phyloP scores from a whole-genome alignment of 2,888 invertebrate species.

The Drosophila melanocephala region DNA sequence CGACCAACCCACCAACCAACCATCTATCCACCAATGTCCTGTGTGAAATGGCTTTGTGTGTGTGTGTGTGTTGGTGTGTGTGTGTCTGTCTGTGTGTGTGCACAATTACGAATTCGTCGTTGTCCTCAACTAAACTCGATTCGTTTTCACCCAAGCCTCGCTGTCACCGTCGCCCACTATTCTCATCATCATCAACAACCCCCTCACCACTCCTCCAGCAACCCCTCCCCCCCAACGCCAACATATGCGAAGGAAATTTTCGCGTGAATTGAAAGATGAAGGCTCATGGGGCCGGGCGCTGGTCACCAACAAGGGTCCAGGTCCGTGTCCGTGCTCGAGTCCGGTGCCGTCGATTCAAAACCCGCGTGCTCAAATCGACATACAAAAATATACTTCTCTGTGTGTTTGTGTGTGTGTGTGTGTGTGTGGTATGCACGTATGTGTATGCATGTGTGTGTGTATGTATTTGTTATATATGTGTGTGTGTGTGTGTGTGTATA shows the following conservation, averaged over 20 bases:
- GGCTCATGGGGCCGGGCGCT: conserved; percentile 69
- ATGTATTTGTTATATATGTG: conserved; percentile 28
- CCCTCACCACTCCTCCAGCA: conserved; percentile 31
- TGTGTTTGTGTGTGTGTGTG: not conserved
- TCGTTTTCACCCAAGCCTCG: conserved; percentile 71
- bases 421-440: conserved; percentile 14
- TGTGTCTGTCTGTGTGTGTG: conserved; percentile 63
- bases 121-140: conserved; percentile 77
- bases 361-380: conserved; percentile 16
- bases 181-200: conserved; percentile 30
- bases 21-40: conserved; percentile 19
- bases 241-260: conserved; percentile 74
- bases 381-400: conserved; percentile 37
- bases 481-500: conserved; percentile 59
- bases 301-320: conserved; percentile 58
- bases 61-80: conserved; percentile 59
- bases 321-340: not conserved
- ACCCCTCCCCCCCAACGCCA: not conserved
- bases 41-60: conserved; percentile 56
- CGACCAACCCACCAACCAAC: not conserved
- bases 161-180: conserved; percentile 66
- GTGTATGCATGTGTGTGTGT: not conserved
- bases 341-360: conserved; percentile 26
- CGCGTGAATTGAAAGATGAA: conserved; percentile 82
- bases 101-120: conserved; percentile 79